These are phyloP conservation scores for Drosophila recens DNA, from an alignment of 2,888 invertebrate genomes.

Conservation along the genomic window DNA sequence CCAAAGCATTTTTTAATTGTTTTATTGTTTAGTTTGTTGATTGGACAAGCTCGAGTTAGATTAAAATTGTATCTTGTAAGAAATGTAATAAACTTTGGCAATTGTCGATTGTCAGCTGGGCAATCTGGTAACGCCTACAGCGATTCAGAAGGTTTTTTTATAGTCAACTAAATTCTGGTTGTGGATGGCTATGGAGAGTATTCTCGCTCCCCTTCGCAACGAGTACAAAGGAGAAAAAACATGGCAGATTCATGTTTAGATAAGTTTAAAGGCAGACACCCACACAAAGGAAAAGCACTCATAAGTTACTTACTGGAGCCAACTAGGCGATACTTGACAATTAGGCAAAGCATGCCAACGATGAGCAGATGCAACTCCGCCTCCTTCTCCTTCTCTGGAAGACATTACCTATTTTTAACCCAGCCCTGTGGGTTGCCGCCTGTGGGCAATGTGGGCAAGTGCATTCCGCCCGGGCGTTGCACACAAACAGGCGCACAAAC, in stretches of 20 bases:
- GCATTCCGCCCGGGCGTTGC: constrained; percentile 27
- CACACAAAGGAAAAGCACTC: constrained; percentile 17
- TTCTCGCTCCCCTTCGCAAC: constrained; percentile 17
- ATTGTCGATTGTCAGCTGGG: constrained; percentile 22
- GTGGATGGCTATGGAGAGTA: not conserved
- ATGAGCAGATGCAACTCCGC: constrained; percentile 16
- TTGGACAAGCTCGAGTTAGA: constrained; percentile 20
- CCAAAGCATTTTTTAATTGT: constrained; percentile 14
- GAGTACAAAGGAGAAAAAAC: constrained; percentile 1
- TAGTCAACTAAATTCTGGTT: constrained; percentile 27
- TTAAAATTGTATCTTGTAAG: constrained; percentile 20
- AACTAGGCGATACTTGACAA: constrained; percentile 27
- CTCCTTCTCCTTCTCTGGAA: constrained; percentile 20
- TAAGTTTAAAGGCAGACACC: constrained; percentile 17
- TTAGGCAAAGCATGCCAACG: constrained; percentile 25
- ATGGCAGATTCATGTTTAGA: constrained; percentile 32
- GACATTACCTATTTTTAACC: constrained; percentile 24
- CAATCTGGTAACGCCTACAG: constrained; percentile 38
- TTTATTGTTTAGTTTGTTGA: constrained; percentile 13
- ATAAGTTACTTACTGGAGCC: constrained; percentile 22
- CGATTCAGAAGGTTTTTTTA: constrained; percentile 9
- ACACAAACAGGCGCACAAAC: constrained; percentile 1
- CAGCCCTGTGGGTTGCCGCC: constrained; percentile 57
- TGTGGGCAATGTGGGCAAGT: constrained; percentile 47
- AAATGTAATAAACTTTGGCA: constrained; percentile 28